Evolutionary conservation across 2,113 vertebrate genomes (phyloP).

Genomic region (Oreochromis spilurus): DNA sequence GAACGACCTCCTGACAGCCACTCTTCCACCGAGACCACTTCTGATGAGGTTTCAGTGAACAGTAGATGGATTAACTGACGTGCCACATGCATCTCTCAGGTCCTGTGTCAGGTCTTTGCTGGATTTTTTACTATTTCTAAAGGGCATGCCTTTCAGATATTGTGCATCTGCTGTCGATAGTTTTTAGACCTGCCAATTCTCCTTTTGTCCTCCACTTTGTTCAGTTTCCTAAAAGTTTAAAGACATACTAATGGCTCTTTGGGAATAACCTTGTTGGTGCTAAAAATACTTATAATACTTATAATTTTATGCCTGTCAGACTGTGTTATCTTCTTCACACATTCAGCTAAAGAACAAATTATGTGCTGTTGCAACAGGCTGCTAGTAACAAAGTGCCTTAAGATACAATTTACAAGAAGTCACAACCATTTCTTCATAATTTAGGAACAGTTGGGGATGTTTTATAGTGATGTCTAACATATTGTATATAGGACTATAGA

Average conservation of each 20-base stretch:
- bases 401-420: neutral
- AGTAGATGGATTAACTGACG: neutral
- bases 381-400: neutral
- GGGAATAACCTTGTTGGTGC: neutral
- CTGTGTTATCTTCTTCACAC: neutral
- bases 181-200: neutral
- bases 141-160: neutral
- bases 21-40: neutral
- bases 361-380: neutral
- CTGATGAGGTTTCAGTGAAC: neutral
- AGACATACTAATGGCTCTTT: neutral
- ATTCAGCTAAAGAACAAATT: neutral
- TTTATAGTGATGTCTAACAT: neutral
- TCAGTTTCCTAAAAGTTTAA: neutral
- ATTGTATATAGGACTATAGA: neutral
- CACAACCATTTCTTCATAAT: neutral
- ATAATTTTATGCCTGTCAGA: neutral
- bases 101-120: neutral
- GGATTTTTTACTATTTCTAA: neutral
- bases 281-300: neutral
- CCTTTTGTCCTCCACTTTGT: neutral
- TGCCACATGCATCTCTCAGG: neutral
- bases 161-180: neutral
- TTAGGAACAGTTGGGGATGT: neutral
- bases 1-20: neutral